Conservation (phyloP, 2,888 invertebrate genomes). For the Steinernema scapterisci region DNA sequence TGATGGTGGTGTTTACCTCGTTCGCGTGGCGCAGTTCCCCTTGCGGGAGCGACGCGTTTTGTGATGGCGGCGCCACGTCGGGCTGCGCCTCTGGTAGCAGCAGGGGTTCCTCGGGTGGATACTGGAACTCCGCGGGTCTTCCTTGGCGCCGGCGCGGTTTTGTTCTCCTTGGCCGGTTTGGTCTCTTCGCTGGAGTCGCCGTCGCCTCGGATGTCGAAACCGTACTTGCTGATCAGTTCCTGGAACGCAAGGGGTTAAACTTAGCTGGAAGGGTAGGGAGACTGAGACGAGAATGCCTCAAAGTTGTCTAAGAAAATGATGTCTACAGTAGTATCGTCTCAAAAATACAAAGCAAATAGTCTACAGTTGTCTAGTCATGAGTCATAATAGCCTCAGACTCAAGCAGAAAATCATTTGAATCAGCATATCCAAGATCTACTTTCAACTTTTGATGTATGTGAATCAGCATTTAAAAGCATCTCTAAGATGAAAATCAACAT, state of each 20-base stretch:
- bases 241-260: conserved; percentile 68
- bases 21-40: not conserved
- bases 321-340: too few species aligned
- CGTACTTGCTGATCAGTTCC: conserved; percentile 84
- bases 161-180: not conserved
- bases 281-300: too few species aligned
- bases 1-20: not conserved
- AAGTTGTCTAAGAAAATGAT: too few species aligned
- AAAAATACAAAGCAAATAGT: too few species aligned
- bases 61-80: not conserved
- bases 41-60: not conserved
- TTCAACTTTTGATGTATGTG: too few species aligned
- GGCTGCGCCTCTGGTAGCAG: not conserved
- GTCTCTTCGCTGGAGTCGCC: conserved; percentile 70
- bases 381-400: too few species aligned
- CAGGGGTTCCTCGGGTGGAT: not conserved
- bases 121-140: conserved; percentile 1
- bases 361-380: too few species aligned
- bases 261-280: too few species aligned
- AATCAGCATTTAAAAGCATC: too few species aligned
- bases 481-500: not conserved
- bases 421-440: too few species aligned
- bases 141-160: not conserved
- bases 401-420: too few species aligned
- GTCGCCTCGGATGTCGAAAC: conserved; percentile 91